Base-by-base conservation (phyloP, 2,113 vertebrate species). In the Okapia johnstoni region DNA sequence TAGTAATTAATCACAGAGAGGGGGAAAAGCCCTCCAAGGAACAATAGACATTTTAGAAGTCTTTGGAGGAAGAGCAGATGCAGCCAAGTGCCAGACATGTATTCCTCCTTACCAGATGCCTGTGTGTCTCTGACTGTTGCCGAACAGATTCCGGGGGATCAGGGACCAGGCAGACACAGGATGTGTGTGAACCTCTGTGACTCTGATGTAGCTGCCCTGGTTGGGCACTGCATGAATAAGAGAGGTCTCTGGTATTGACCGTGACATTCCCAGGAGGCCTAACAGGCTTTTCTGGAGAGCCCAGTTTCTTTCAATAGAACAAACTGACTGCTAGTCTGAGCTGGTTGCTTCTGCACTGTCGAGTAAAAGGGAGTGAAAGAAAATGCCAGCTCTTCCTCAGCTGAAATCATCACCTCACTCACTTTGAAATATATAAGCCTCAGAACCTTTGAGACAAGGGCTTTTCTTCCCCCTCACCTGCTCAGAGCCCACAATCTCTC, bases 1-100 rank as follows among this genome's bases (percentile, higher is more conserved):
- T 93, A 80, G 95, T 97, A 98, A 98, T 98, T 98, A 98, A 98
- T 98, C 96, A 98, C 97, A 96, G 97, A 86, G 94, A 30, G 76
- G 7, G 23, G 6, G 25, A 87, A n/a, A 28, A 77, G 12, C 40
- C 52, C 97, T 97, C 97, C 8, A 5, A 93, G 97, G 98, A 94
- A 98, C 96, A 98, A 97, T 94, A 96, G 96, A 91, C 92, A 97
- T 98, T 96, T 96, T 93, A 86, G 94, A 97, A 94, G 85, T 84
- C 95, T 95, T 93, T 90, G 86, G 96, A 97, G 93, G 94, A 96
- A 95, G 95, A 94, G 48, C 97, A 96, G 96, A 97, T 25, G 43
- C 13, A 73, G 86, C 61, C 7, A 48, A 92, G 70, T 58, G 94
- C 90, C 97, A 92, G 85, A 87, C 86, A 63, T 11, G 0, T 52